Conservation (phyloP, 2,797 vertebrate genomes). For the Pangasius macronema region DNA sequence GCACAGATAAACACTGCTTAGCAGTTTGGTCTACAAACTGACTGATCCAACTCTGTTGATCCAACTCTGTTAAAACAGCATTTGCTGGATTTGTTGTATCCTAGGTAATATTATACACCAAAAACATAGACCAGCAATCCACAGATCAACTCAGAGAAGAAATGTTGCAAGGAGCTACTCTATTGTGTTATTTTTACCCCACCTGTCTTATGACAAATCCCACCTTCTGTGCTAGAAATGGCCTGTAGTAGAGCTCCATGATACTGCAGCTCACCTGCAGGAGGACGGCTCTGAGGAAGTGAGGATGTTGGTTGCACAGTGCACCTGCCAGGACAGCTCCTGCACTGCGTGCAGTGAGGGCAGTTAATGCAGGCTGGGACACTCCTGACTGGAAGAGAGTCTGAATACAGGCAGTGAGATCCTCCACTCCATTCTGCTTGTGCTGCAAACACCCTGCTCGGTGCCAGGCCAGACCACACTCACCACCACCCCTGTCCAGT, state of each 20-base stretch:
- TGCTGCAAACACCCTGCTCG: constrained; percentile 78
- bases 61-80: neutral
- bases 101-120: neutral
- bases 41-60: too few species aligned
- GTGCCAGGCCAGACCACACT: constrained; percentile 89
- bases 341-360: constrained; percentile 85
- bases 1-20: neutral
- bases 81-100: neutral
- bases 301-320: constrained; percentile 84
- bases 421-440: constrained; percentile 85
- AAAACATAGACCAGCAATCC: neutral
- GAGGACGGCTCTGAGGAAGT: constrained; percentile 78
- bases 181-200: neutral
- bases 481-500: constrained; percentile 82
- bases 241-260: neutral
- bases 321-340: constrained; percentile 91
- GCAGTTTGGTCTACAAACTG: neutral
- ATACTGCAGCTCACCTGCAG: constrained; percentile 79
- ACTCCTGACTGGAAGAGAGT: constrained; percentile 81
- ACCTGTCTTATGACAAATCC: neutral
- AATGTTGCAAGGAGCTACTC: neutral
- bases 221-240: neutral
- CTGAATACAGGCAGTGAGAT: constrained; percentile 85
- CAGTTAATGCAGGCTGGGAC: constrained; percentile 80
- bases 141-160: neutral